phyloP scores from a whole-genome alignment of 1,140 invertebrate genomes.

The Rhopalosiphum maidis region DNA sequence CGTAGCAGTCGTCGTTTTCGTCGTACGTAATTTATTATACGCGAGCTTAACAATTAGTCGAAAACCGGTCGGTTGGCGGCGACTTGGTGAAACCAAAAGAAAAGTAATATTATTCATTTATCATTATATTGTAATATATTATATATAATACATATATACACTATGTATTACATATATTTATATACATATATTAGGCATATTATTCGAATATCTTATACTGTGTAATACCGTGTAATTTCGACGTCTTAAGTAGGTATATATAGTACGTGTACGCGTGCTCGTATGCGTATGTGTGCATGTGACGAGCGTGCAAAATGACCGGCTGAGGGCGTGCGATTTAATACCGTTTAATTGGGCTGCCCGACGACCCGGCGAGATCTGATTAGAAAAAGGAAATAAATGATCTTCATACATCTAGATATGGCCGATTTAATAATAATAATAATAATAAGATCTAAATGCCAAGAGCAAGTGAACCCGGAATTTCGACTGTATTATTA shows the following conservation, averaged over 20 bases:
- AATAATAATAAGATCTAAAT: neutral
- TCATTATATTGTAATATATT: neutral
- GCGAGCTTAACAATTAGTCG: neutral
- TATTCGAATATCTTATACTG: neutral
- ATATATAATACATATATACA: neutral
- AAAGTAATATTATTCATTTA: neutral
- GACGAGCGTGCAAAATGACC: neutral
- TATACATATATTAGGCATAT: neutral
- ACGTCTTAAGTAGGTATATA: neutral
- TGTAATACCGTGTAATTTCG: neutral
- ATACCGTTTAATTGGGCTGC: constrained; percentile 6
- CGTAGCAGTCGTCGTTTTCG: neutral
- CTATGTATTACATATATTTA: neutral
- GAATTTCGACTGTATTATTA: constrained; percentile 5
- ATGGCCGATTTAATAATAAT: neutral
- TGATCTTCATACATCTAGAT: neutral
- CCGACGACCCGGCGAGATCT: neutral
- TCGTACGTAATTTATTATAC: neutral
- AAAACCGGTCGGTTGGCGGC: neutral
- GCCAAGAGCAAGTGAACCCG: neutral
- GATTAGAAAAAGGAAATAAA: neutral
- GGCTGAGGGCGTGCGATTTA: neutral
- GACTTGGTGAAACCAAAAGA: neutral
- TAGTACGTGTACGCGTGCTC: neutral
- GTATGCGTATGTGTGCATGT: neutral